phyloP scores from a whole-genome alignment of 2,888 invertebrate species.

The Cheilosia impressa region DNA sequence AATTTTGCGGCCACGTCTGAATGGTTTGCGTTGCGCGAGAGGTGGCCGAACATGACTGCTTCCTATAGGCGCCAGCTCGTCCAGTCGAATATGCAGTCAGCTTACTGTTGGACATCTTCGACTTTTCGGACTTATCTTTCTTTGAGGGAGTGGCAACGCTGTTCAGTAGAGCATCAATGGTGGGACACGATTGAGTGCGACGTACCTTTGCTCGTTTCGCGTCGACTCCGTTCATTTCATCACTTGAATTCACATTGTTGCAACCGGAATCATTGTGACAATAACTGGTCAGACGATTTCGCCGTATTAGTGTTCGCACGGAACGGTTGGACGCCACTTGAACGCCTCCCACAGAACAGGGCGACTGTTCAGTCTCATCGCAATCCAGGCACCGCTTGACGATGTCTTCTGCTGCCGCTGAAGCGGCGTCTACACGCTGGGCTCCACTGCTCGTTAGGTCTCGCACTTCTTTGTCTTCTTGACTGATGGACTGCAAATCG shows the following conservation, averaged over 20 bases:
- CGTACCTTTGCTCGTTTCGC: constrained; percentile 83
- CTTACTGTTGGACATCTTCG: constrained; percentile 79
- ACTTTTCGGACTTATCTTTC: constrained; percentile 69
- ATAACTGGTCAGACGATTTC: constrained; percentile 87
- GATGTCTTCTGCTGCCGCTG: constrained; percentile 44
- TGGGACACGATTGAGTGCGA: constrained; percentile 88
- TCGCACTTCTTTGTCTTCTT: constrained; percentile 85
- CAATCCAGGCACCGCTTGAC: constrained; percentile 77
- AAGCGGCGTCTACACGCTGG: constrained; percentile 19
- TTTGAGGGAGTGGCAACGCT: constrained; percentile 75
- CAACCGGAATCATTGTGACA: constrained; percentile 84
- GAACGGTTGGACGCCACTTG: constrained; percentile 86
- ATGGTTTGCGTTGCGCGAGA: constrained; percentile 87
- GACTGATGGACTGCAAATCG: constrained; percentile 50
- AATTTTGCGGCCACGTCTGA: constrained; percentile 88
- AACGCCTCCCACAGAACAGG: constrained; percentile 86
- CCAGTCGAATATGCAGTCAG: constrained; percentile 78
- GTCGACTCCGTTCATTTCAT: constrained; percentile 84
- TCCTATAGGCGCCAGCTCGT: constrained; percentile 43
- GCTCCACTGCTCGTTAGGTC: constrained; percentile 83
- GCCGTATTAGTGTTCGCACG: constrained; percentile 85
- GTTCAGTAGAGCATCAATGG: constrained; percentile 81
- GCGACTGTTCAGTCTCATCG: constrained; percentile 84
- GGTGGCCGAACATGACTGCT: constrained; percentile 63
- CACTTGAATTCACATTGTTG: constrained; percentile 79